Evolutionary conservation across 2,888 invertebrate species (phyloP).

Genomic region (Microchrysa polita): DNA sequence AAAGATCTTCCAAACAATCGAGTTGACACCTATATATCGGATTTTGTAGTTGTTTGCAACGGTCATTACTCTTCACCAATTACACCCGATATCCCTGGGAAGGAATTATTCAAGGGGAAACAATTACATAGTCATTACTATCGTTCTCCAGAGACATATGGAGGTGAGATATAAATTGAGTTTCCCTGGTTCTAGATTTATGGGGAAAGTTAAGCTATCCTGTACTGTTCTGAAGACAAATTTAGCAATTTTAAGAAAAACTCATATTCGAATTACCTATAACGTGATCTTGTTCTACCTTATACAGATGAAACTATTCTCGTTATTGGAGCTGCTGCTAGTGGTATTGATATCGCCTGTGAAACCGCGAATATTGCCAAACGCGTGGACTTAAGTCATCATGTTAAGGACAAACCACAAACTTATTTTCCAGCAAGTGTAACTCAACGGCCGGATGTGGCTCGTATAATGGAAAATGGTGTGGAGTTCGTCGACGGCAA

Average conservation of each 20-base stretch:
- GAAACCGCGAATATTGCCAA: conserved; percentile 73
- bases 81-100: conserved; percentile 75
- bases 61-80: conserved; percentile 86
- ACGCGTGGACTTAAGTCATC: conserved; percentile 76
- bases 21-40: conserved; percentile 70
- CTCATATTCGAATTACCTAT: not conserved
- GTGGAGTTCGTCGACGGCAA: conserved; percentile 74
- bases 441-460: conserved; percentile 72
- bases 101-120: conserved; percentile 70
- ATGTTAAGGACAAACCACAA: conserved; percentile 70
- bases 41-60: conserved; percentile 84
- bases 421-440: conserved; percentile 76
- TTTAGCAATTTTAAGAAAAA: too few relatives aligned
- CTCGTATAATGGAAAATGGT: conserved; percentile 65
- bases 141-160: conserved; percentile 75
- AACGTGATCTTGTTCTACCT: not conserved
- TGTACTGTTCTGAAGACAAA: too few relatives aligned
- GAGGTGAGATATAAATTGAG: conserved; percentile 64
- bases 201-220: too few relatives aligned
- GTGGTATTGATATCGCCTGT: conserved; percentile 81
- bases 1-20: conserved; percentile 55
- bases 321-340: conserved; percentile 87
- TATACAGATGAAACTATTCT: conserved; percentile 71
- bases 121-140: conserved; percentile 85
- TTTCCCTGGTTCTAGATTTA: too few relatives aligned